A percentile compares a stretch with the other conserved stretches of the same genome.
Evolutionary conservation across 1,140 invertebrate species (phyloP).

Genomic region (Lepidotrigona ventralis): DNA sequence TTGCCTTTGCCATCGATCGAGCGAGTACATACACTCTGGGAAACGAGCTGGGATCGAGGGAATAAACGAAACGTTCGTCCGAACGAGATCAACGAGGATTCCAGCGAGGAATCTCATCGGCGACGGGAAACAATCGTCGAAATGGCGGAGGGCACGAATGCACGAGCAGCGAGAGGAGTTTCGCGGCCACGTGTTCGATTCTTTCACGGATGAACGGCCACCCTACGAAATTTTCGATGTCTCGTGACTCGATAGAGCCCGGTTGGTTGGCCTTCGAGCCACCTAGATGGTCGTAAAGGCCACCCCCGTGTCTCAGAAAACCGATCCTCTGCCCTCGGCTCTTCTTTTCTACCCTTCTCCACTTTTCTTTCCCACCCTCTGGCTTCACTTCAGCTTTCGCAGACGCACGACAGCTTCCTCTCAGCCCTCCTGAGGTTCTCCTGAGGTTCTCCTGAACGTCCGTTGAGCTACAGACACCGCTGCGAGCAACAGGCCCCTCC

Average conservation of each 20-base stretch:
- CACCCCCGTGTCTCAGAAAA: constrained; percentile 21
- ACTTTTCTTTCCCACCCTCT: background rate
- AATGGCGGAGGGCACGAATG: background rate
- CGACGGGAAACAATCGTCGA: background rate
- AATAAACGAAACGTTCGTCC: background rate
- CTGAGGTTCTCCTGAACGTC: background rate
- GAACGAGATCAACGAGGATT: background rate
- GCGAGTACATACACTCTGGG: rapidly evolving
- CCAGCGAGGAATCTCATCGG: background rate
- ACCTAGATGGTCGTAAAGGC: constrained; percentile 51
- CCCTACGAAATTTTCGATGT: background rate
- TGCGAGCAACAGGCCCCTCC: constrained; percentile 58
- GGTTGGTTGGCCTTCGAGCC: constrained; percentile 34
- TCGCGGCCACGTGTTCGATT: constrained; percentile 30
- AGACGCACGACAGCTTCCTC: background rate
- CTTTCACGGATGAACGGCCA: background rate
- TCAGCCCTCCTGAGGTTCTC: background rate
- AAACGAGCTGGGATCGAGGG: background rate
- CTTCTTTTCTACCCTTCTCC: background rate
- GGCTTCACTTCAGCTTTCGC: constrained; percentile 26
- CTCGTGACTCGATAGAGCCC: background rate
- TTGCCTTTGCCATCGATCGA: background rate
- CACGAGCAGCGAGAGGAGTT: background rate
- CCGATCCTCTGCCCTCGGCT: background rate
- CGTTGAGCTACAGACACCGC: constrained; percentile 43